Percentiles rank a stretch among this genome's conserved stretches.
phyloP scores from a whole-genome alignment of 2,888 invertebrate genomes.

The Lithophane socia region DNA sequence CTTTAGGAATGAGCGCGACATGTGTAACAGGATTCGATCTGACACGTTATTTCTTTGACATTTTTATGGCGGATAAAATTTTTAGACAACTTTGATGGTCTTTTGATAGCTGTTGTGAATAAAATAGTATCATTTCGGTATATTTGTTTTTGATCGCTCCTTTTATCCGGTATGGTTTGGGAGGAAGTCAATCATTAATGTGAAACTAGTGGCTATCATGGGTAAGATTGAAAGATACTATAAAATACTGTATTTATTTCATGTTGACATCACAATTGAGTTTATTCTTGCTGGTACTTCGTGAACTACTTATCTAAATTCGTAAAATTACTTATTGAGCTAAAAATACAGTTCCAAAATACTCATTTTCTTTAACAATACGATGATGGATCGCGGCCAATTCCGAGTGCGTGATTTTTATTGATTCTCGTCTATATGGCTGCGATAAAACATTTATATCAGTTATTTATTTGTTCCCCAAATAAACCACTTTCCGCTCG shows the following conservation, averaged over 20 bases:
- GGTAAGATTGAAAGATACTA: constrained; percentile 3
- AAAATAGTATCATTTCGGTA: constrained; percentile 28
- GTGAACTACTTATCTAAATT: constrained; percentile 11
- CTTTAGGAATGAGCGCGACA: constrained; percentile 52
- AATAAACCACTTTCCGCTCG: constrained; percentile 59
- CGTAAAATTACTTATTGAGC: constrained; percentile 7
- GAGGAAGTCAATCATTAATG: constrained; percentile 29
- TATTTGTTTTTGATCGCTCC: constrained; percentile 27
- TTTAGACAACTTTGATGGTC: constrained; percentile 53
- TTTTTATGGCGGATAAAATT: constrained; percentile 50
- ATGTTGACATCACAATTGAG: background rate
- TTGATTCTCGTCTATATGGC: constrained; percentile 61
- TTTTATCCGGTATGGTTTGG: constrained; percentile 20
- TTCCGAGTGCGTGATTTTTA: constrained; percentile 62
- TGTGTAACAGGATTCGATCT: constrained; percentile 56
- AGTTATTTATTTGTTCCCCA: constrained; percentile 63
- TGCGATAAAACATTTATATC: constrained; percentile 69
- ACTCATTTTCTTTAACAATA: constrained; percentile 48
- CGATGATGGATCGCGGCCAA: constrained; percentile 65
- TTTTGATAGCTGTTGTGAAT: constrained; percentile 49
- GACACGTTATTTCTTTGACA: constrained; percentile 57
- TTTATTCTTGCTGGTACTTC: constrained; percentile 10
- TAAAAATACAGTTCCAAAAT: constrained; percentile 41
- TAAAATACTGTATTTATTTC: background rate
- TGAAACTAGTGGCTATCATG: background rate